phyloP scores from a whole-genome alignment of 1,140 invertebrate species.

The Philotrypesis tridentata region DNA sequence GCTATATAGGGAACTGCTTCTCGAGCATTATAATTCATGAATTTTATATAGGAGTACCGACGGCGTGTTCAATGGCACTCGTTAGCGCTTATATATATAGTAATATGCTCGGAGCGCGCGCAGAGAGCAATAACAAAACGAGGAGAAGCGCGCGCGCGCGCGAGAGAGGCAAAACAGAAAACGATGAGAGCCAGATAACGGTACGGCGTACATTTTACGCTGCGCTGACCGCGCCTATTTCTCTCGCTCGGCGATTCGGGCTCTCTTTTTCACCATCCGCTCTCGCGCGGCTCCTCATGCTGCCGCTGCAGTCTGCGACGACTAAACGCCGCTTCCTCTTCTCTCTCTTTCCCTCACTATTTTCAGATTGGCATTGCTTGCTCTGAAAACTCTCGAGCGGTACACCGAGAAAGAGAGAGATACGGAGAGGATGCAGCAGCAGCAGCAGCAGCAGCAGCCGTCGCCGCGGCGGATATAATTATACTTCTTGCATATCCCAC shows the following conservation, averaged over 20 bases:
- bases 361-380: not conserved
- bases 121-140: not conserved
- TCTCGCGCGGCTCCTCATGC: no score
- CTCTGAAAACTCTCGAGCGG: not conserved
- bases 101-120: no score
- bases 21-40: not conserved
- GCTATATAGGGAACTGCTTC: no score
- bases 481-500: not conserved
- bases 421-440: not conserved
- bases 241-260: constrained; percentile 27
- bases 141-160: not conserved
- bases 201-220: constrained; percentile 46
- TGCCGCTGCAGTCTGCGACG: no score
- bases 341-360: not conserved
- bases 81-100: not conserved
- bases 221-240: constrained; percentile 51
- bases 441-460: no score
- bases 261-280: constrained; percentile 9
- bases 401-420: not conserved
- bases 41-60: constrained; percentile 3
- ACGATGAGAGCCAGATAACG: constrained; percentile 41
- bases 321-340: not conserved
- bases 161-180: not conserved
- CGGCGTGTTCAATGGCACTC: not conserved
- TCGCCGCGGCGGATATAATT: not conserved